Percentiles rank a stretch among this genome's conserved stretches.
phyloP scores from a whole-genome alignment of 23 tunicate genomes.

The Diplosoma virens region DNA sequence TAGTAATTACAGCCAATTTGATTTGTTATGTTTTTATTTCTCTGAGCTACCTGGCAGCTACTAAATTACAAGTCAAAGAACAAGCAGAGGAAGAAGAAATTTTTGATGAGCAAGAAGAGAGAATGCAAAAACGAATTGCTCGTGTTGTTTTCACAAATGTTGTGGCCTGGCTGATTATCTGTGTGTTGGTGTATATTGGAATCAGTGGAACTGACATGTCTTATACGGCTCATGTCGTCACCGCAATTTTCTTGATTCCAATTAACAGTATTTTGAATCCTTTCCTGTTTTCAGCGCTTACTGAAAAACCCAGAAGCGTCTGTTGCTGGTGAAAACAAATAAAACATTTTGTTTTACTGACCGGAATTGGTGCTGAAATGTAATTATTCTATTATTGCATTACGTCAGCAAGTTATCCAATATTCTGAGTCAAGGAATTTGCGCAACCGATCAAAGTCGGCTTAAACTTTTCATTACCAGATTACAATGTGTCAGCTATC shows the following conservation, averaged over 20 bases:
- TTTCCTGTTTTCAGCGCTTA: background rate
- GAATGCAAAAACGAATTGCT: background rate
- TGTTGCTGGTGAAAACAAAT: too few species aligned
- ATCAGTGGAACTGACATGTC: background rate
- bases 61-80: background rate
- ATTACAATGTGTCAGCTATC: too few species aligned
- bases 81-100: background rate
- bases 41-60: constrained; percentile 9
- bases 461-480: too few species aligned
- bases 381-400: background rate
- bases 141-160: background rate
- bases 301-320: background rate
- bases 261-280: constrained; percentile 11
- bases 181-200: background rate
- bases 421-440: too few species aligned
- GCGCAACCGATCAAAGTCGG: too few species aligned
- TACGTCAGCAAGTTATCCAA: too few species aligned
- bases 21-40: constrained; percentile 8
- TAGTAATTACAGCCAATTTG: constrained; percentile 34
- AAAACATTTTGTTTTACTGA: too few species aligned
- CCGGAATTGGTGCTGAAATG: background rate
- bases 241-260: background rate
- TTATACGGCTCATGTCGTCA: background rate
- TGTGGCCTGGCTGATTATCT: background rate
- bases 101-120: background rate